Conservation (phyloP, 1,140 invertebrate genomes). For the Belonocnema kinseyi region DNA sequence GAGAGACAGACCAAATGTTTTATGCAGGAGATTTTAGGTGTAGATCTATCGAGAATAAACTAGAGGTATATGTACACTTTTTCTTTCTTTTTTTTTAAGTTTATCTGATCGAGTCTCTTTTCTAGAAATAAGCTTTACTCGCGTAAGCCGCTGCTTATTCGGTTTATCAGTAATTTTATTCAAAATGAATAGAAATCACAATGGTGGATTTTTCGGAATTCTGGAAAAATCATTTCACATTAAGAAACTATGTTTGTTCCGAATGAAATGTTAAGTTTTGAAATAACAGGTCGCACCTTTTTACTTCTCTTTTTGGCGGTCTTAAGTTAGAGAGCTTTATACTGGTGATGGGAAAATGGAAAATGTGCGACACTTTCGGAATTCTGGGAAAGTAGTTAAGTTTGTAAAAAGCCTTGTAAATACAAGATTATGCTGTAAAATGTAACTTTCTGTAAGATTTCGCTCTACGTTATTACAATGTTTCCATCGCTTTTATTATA, state of each 20-base stretch:
- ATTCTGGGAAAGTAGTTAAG: background rate
- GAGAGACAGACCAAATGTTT: slow-evolving; percentile 20
- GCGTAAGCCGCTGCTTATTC: background rate
- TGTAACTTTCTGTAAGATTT: slow-evolving; percentile 32
- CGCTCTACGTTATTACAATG: slow-evolving; percentile 25
- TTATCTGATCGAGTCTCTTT: background rate
- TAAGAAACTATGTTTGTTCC: background rate
- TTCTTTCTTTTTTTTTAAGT: slow-evolving; percentile 9
- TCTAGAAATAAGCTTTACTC: background rate
- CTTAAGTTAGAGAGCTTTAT: background rate
- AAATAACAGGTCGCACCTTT: background rate
- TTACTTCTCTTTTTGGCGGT: background rate
- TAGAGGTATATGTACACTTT: background rate
- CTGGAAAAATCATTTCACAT: background rate
- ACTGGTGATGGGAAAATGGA: background rate
- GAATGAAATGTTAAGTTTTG: background rate
- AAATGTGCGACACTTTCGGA: background rate
- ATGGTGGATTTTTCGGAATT: background rate
- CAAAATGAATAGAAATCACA: background rate
- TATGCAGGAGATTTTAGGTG: slow-evolving; percentile 22
- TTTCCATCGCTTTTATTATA: slow-evolving; percentile 41
- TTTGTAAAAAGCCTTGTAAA: slow-evolving; percentile 38
- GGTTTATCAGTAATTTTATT: background rate
- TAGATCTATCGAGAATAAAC: slow-evolving; percentile 18
- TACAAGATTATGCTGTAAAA: slow-evolving; percentile 32